Evolutionary conservation across 92 coral and sea anemone genomes (phyloP), one percentile per base, ranked within the genome.

Genomic region (Actinernus sp.): DNA sequence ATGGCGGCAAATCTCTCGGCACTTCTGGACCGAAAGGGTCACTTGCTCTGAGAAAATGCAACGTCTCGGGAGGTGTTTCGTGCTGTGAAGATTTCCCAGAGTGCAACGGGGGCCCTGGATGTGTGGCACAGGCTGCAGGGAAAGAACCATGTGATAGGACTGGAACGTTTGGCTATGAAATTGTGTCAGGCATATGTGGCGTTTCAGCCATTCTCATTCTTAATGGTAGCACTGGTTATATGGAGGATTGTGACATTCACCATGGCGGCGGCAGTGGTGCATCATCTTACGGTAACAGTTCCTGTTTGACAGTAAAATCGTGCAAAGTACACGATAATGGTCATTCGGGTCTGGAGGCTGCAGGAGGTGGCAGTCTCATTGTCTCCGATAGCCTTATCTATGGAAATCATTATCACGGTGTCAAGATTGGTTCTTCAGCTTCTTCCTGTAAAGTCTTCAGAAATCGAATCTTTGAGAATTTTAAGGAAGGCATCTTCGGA

Each of bases 21-120:
- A 1, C 9, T 10, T 82, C 80, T 5, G 12, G 1, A 7, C 19
- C 52, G 1, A 18, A 21, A 1, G 70, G 67, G 0, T 57, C 74
- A 3, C 32, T 51, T 1, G 28, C 52, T 4, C 14, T 88, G 71
- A 20, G 28, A 2, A 46, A 58, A 2, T 88, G 94, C 41, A 31
- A 58, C 10, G 78, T 88, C 32, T 88, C 95, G 2, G 82, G 65
- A 3, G 95, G 95, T 27, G 19, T 1, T 16, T 7, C 22, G 17
- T 48, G 88, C 47, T 88, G 95, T 73, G 83, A 74, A 25, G 91
- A 88, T 39, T 88, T 40, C 55, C 95, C 95, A 36, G 91, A 88
- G 1, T 88, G 95, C 55, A 78, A 72, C 25, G 95, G 95, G 2
- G 95, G 92, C 4, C 52, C 80, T n/a, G 87, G 84, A 28, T 88